A percentile compares a stretch with the other conserved stretches of the same genome.
Evolutionary conservation across 2,797 vertebrate genomes (phyloP).

Genomic region (Argyrosomus regius): DNA sequence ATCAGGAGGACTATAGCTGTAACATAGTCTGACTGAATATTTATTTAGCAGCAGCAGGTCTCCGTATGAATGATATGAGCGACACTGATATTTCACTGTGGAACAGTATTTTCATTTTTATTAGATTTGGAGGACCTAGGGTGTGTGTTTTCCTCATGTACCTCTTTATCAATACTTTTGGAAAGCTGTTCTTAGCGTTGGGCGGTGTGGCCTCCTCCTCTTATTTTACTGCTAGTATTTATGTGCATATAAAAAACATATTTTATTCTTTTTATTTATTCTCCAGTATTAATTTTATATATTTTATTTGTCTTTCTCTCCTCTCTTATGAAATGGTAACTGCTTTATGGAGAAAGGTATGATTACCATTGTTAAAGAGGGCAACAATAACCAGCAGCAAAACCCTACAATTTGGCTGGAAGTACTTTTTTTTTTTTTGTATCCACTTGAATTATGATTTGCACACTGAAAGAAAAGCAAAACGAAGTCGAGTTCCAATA

Average conservation of each 20-base stretch:
- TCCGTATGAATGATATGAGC: constrained; percentile 42
- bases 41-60: constrained; percentile 75
- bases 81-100: constrained; percentile 48
- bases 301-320: background rate
- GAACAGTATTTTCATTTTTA: constrained; percentile 63
- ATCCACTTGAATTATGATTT: constrained; percentile 39
- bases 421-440: constrained; percentile 8
- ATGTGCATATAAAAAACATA: background rate
- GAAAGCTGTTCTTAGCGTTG: background rate
- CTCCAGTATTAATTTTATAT: background rate
- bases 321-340: background rate
- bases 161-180: constrained; percentile 25
- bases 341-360: constrained; percentile 1
- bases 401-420: constrained; percentile 26
- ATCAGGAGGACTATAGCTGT: constrained; percentile 43
- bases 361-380: constrained; percentile 16
- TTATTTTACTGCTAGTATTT: background rate
- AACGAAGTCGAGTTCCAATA: constrained; percentile 28
- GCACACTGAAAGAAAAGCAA: constrained; percentile 50
- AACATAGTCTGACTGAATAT: constrained; percentile 66
- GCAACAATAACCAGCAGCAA: constrained; percentile 18
- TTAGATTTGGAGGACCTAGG: constrained; percentile 33
- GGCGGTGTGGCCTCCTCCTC: constrained; percentile 1
- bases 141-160: constrained; percentile 29
- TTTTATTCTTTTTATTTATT: background rate